Conservation (phyloP, 2,888 invertebrate genomes). For the Podabrus alpinus region DNA sequence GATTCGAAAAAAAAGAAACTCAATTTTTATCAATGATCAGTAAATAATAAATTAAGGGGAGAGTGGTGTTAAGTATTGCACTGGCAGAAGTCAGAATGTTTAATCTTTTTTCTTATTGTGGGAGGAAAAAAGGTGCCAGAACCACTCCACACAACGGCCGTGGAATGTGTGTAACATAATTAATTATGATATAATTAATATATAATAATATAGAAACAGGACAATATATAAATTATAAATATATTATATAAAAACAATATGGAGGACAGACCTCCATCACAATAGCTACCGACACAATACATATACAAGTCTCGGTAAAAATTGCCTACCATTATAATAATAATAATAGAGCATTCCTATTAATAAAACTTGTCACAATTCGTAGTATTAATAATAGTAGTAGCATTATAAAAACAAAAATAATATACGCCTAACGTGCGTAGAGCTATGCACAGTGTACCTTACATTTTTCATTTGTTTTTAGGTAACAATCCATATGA, state of each 20-base stretch:
- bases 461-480: constrained; percentile 13
- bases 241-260: constrained; percentile 52
- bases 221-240: constrained; percentile 56
- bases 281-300: constrained; percentile 54
- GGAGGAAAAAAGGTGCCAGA: constrained; percentile 40
- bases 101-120: constrained; percentile 40
- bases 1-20: constrained; percentile 22
- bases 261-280: constrained; percentile 52
- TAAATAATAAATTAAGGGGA: constrained; percentile 44
- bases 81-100: constrained; percentile 51
- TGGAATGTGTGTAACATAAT: constrained; percentile 39
- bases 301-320: constrained; percentile 50
- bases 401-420: constrained; percentile 30
- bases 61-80: constrained; percentile 53
- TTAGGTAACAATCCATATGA: constrained; percentile 56
- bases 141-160: constrained; percentile 53
- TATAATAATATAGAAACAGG: constrained; percentile 47
- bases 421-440: constrained; percentile 45
- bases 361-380: constrained; percentile 40
- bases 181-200: constrained; percentile 2
- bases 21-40: background rate
- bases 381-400: constrained; percentile 21
- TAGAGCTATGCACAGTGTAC: constrained; percentile 48
- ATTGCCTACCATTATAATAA: constrained; percentile 42
- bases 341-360: constrained; percentile 48